Percentiles rank a stretch among this genome's conserved stretches.
Evolutionary conservation across 2,113 vertebrate species (phyloP).

Genomic region (Cyanoramphus novaezelandiae): DNA sequence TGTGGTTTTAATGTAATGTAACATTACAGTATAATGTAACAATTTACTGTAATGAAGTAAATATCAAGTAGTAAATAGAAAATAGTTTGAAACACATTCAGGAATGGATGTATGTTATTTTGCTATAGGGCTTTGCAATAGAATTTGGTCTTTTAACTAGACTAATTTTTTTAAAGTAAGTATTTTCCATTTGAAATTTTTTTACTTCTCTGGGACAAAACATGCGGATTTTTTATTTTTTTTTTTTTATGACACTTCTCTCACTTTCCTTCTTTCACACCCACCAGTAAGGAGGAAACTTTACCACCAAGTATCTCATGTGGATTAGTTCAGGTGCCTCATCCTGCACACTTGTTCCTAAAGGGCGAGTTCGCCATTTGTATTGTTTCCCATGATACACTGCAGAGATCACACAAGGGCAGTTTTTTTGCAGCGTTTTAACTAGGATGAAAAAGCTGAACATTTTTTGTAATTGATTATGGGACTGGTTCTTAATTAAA

Average conservation of each 20-base stretch:
- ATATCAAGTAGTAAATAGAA: neutral
- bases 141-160: neutral
- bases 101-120: neutral
- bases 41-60: neutral
- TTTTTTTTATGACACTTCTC: neutral
- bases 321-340: neutral
- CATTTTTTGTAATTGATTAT: neutral
- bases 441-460: neutral
- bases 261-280: neutral
- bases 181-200: neutral
- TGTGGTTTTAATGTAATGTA: neutral
- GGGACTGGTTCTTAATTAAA: neutral
- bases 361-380: neutral
- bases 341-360: rapidly evolving
- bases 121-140: neutral
- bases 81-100: neutral
- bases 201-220: neutral
- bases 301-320: neutral
- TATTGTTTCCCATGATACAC: neutral
- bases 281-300: neutral
- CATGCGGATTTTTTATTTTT: neutral
- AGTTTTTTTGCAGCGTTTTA: neutral
- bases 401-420: neutral
- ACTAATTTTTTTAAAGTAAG: neutral
- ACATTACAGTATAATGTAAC: neutral